Conservation (phyloP, 2,113 vertebrate species). For the Cottus gobio region DNA sequence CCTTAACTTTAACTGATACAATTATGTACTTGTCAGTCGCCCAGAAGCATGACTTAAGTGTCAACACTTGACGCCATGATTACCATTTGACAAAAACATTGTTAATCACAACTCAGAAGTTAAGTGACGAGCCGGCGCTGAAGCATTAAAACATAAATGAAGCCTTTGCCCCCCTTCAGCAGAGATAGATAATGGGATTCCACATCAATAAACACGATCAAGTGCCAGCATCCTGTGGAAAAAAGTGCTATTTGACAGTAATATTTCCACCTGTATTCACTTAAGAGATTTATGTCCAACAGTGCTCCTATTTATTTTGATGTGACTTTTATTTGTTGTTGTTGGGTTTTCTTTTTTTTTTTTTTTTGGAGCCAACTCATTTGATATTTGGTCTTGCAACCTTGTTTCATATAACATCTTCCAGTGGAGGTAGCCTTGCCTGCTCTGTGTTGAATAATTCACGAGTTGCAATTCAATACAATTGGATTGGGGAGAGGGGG, state of each 20-base stretch:
- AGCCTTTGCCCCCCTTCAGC: slow-evolving; percentile 53
- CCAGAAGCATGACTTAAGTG: slow-evolving; percentile 55
- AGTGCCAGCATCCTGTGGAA: slow-evolving; percentile 36
- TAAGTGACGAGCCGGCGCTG: slow-evolving; percentile 56
- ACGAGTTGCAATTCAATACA: slow-evolving; percentile 80
- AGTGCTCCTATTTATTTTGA: slow-evolving; percentile 63
- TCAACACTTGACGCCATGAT: slow-evolving; percentile 69
- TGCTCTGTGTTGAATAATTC: slow-evolving; percentile 78
- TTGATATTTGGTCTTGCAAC: slow-evolving; percentile 67
- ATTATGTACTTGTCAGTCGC: slow-evolving; percentile 54
- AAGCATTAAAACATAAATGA: slow-evolving; percentile 66
- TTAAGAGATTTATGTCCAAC: slow-evolving; percentile 55
- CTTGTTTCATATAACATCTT: slow-evolving; percentile 79
- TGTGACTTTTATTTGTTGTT: slow-evolving; percentile 61
- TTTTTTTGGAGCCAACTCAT: slow-evolving; percentile 53
- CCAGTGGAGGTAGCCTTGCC: slow-evolving; percentile 72
- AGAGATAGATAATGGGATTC: slow-evolving; percentile 66
- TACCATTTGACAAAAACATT: slow-evolving; percentile 73
- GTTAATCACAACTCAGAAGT: slow-evolving; percentile 69
- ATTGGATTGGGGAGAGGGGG: slow-evolving; percentile 73
- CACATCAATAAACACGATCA: slow-evolving; percentile 64
- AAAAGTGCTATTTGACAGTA: slow-evolving; percentile 49
- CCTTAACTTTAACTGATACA: slow-evolving; percentile 47
- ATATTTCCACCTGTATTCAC: slow-evolving; percentile 48
- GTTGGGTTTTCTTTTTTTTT: background rate